Evolutionary conservation across 2,888 invertebrate species (phyloP), one percentile per base, ranked within the genome.

Genomic region (Drosophila mimica): DNA sequence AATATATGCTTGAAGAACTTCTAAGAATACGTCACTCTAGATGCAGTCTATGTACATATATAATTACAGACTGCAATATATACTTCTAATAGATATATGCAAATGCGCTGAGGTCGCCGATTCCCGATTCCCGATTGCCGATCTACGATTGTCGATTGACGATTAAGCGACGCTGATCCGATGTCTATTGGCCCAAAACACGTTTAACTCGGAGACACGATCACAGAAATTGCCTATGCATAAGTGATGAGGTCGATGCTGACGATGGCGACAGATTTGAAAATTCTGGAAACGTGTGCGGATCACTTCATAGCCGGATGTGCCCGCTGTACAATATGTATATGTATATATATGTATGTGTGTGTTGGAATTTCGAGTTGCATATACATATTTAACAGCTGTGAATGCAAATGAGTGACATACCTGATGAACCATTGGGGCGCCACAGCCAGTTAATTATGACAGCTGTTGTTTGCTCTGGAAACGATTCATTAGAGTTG

Each of bases 231-330:
- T 81, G 75, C 70, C 81, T 77, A 74, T 85, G 86, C 76, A 85
- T 88, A 76, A 70, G 52, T 68, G 70, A 79, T 82, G 64, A 82
- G 72, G 67, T 64, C 66, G 77, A 64, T 67, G 75, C 77, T 72
- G 73, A 73, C 70, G 65, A 63, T 51, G 68, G 31, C 43, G 60
- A 71, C 30, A 43, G 63, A 70, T 67, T 88, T 85, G 73, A 79
- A 79, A 80, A 88, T 85, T 82, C 82, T 85, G 83, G 74, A 83
- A 76, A 66, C 82, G 80, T 88, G 71, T 67, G 70, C 48, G 25
- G 51, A 36, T 58, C 54, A 33, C 65, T 64, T 62, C 66, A 48
- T 52, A 83, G 74, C 82, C 88, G 83, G 82, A 88, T 88, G 80
- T 64, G 74, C 57, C 62, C 57, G 62, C 52, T 56, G 49, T n/a